Evolutionary conservation across 2,888 invertebrate species (phyloP).

Genomic region (Acrobeloides nanus): DNA sequence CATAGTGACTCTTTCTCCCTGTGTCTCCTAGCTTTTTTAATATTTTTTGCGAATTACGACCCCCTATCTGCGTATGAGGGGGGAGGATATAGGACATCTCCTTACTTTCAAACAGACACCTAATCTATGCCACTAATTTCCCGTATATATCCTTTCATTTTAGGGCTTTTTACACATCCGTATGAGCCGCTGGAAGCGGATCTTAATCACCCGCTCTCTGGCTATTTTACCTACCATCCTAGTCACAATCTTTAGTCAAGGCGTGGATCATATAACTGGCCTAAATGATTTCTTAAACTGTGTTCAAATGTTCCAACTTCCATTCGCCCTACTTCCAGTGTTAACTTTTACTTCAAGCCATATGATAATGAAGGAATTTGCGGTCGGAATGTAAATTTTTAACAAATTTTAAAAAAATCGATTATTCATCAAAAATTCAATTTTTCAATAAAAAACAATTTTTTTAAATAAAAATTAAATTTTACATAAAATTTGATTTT

Average conservation of each 20-base stretch:
- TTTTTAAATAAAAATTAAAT: too few relatives aligned
- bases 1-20: too few relatives aligned
- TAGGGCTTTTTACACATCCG: slow-evolving; percentile 73
- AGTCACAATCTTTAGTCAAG: slow-evolving; percentile 53
- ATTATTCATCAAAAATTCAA: too few relatives aligned
- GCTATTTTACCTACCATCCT: slow-evolving; percentile 65
- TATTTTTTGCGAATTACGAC: too few relatives aligned
- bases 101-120: too few relatives aligned
- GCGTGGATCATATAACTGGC: slow-evolving; percentile 47
- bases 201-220: slow-evolving; percentile 72
- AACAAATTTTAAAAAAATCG: not conserved
- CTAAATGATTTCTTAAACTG: slow-evolving; percentile 81
- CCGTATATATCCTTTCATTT: not conserved
- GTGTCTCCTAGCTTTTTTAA: too few relatives aligned
- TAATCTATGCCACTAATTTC: slow-evolving; percentile 2
- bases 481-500: too few relatives aligned
- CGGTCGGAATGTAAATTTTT: slow-evolving; percentile 66
- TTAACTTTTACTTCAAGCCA: slow-evolving; percentile 74
- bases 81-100: too few relatives aligned
- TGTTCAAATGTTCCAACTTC: slow-evolving; percentile 76
- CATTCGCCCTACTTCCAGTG: slow-evolving; percentile 75
- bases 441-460: too few relatives aligned
- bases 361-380: slow-evolving; percentile 74
- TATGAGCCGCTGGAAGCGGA: slow-evolving; percentile 78
- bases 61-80: too few relatives aligned